Base-by-base conservation (phyloP, 2,888 invertebrate genomes). In the Sthenelais limicola region DNA sequence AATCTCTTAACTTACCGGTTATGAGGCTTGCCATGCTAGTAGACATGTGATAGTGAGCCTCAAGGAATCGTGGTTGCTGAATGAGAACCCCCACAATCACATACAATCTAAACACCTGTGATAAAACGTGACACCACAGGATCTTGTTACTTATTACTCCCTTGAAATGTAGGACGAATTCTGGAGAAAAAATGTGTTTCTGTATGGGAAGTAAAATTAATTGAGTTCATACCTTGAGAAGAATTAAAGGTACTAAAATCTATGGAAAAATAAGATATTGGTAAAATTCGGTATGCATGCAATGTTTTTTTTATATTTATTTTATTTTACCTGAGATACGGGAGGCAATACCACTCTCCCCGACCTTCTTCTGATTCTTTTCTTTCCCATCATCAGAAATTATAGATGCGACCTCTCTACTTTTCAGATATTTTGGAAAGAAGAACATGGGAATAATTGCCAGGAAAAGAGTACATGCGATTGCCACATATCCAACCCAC, bases 21-120 rank as follows among this genome's bases (percentile, higher is more conserved):
- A 77, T 54, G 9, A 77, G 56, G 54, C 71, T 75, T 33, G 73
- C 77, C 28, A 68, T 52, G 68, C 47, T 70, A 12, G 78, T 77
- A n/a, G 76, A 54, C 32, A 67, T 51, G 32, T 62, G 71, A 69
- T 76, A 78, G 73, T 78, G 77, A 26, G 73, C 72, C 70, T 78
- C 77, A 3, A 78, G 62, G 74, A 72, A 78, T 15, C 78, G 43
- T 33, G 75, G 75, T 5, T 76, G 38, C 43, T 75, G 70, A 26
- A 72, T 51, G 71, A 69, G 78, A 18, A 78, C 56, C 7, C 75
- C 77, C 0, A 66, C 66, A 9, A 78, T 43, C 58, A 76, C 68
- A 69, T 78, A 78, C 18, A 54, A 68, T 18, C 38, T 33, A 33
- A 68, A 75, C 18, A 78, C 62, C 24, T 49, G 48, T 7, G 32